phyloP scores from a whole-genome alignment of 2,888 invertebrate species.

The Hecatera dysodea region DNA sequence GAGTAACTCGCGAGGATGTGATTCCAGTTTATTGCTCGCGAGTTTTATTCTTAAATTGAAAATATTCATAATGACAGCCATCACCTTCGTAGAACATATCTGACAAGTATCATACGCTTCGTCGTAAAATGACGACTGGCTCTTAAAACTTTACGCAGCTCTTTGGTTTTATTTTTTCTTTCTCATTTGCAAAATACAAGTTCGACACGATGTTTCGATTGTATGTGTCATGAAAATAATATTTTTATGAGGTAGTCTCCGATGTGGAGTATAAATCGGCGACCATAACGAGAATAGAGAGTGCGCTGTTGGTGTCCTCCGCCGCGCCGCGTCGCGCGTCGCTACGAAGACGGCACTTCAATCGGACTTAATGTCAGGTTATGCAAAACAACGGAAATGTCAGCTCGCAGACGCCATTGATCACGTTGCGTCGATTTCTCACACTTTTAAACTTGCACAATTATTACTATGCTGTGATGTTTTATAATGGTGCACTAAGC shows the following conservation, averaged over 20 bases:
- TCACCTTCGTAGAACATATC: too few relatives aligned
- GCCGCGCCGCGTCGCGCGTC: conserved; percentile 6
- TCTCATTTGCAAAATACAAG: conserved; percentile 47
- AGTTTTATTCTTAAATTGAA: too few relatives aligned
- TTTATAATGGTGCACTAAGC: conserved; percentile 33
- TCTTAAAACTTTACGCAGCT: conserved; percentile 1
- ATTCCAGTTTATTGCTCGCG: too few relatives aligned
- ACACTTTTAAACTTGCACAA: conserved; percentile 66
- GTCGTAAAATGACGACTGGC: conserved; percentile 8
- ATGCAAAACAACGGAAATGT: conserved; percentile 82
- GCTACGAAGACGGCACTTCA: conserved; percentile 73
- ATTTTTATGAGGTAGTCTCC: conserved; percentile 49
- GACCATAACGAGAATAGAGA: conserved; percentile 51
- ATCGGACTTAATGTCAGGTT: conserved; percentile 81
- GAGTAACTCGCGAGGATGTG: too few relatives aligned
- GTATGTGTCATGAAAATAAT: conserved; percentile 49
- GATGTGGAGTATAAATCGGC: conserved; percentile 50
- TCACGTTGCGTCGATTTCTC: conserved; percentile 69
- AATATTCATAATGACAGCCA: too few relatives aligned
- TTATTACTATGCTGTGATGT: conserved; percentile 57
- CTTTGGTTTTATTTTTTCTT: conserved; percentile 50
- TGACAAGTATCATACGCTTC: neutral
- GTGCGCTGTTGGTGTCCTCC: conserved; percentile 66
- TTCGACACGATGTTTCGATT: conserved; percentile 38
- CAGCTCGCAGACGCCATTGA: conserved; percentile 70